Conservation (phyloP, 2,797 vertebrate genomes). For the Spinibarbus caldwelli region DNA sequence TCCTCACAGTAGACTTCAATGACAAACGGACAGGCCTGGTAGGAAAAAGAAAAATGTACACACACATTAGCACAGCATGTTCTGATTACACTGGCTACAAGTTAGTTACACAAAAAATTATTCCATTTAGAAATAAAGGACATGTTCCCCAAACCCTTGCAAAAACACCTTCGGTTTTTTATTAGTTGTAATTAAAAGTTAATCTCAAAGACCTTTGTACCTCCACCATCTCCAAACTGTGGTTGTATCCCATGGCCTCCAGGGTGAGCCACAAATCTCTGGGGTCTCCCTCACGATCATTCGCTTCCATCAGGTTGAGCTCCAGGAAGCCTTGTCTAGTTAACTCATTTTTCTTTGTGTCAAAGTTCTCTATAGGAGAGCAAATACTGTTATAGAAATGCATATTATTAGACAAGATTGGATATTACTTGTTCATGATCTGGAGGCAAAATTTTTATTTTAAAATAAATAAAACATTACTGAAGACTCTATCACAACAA, state of each 20-base stretch:
- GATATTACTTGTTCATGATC: neutral
- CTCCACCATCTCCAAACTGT: slow-evolving; percentile 85
- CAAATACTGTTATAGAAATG: slow-evolving; percentile 1
- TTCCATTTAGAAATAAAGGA: neutral
- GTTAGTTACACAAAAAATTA: neutral
- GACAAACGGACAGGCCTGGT: slow-evolving; percentile 90
- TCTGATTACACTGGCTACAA: neutral
- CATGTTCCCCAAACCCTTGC: neutral
- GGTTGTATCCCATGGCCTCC: slow-evolving; percentile 92
- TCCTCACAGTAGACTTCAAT: slow-evolving; percentile 82
- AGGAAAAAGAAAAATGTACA: neutral
- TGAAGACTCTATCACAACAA: neutral
- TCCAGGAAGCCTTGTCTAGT: slow-evolving; percentile 93
- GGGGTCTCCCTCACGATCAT: slow-evolving; percentile 86
- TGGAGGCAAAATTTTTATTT: neutral
- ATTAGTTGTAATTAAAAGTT: neutral
- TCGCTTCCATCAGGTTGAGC: slow-evolving; percentile 93
- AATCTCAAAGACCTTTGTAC: slow-evolving; percentile 65
- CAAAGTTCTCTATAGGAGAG: slow-evolving; percentile 87
- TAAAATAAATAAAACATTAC: neutral
- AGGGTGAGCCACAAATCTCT: slow-evolving; percentile 90
- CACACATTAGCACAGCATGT: neutral
- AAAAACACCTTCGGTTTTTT: neutral
- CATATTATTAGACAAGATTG: neutral
- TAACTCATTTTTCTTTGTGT: slow-evolving; percentile 91